Percentiles rank a stretch among this genome's conserved stretches.
These are phyloP conservation scores for Grantiella picta DNA, from an alignment of 2,113 vertebrate genomes.

Conservation along the genomic window DNA sequence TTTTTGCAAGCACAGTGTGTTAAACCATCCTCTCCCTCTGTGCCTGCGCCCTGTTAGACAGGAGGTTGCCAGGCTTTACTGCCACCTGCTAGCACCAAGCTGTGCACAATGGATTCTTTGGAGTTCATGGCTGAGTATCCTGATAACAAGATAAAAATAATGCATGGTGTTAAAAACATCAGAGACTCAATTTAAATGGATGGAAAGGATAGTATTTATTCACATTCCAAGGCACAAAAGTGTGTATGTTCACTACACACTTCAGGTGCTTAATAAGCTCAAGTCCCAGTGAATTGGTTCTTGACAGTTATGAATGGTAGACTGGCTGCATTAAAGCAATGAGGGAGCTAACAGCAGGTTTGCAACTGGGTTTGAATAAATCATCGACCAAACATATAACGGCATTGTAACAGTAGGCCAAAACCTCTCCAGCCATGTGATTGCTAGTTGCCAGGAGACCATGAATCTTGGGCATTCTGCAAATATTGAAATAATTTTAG, in stretches of 20 bases:
- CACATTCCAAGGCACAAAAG: constrained; percentile 13
- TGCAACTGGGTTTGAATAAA: constrained; percentile 80
- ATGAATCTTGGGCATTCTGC: constrained; percentile 55
- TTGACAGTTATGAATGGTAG: constrained; percentile 87
- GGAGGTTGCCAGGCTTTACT: not conserved
- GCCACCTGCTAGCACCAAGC: not conserved
- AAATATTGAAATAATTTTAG: constrained; percentile 71
- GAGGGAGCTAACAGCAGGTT: constrained; percentile 72
- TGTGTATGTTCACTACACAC: constrained; percentile 24
- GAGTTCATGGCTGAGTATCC: constrained; percentile 5
- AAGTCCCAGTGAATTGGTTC: constrained; percentile 75
- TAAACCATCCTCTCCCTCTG: not conserved
- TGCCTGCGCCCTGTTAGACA: not conserved
- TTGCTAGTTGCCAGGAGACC: constrained; percentile 72
- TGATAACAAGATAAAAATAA: constrained; percentile 54
- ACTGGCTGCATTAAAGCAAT: constrained; percentile 76
- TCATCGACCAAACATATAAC: constrained; percentile 72
- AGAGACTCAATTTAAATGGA: not conserved
- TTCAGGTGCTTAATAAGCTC: constrained; percentile 76
- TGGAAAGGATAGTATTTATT: constrained; percentile 24
- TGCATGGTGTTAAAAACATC: constrained; percentile 24
- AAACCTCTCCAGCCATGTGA: constrained; percentile 67
- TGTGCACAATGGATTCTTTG: not conserved
- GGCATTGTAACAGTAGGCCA: constrained; percentile 62
- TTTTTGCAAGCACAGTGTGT: not conserved